phyloP scores from a whole-genome alignment of 2,113 vertebrate genomes.

The Solenodon paradoxus region DNA sequence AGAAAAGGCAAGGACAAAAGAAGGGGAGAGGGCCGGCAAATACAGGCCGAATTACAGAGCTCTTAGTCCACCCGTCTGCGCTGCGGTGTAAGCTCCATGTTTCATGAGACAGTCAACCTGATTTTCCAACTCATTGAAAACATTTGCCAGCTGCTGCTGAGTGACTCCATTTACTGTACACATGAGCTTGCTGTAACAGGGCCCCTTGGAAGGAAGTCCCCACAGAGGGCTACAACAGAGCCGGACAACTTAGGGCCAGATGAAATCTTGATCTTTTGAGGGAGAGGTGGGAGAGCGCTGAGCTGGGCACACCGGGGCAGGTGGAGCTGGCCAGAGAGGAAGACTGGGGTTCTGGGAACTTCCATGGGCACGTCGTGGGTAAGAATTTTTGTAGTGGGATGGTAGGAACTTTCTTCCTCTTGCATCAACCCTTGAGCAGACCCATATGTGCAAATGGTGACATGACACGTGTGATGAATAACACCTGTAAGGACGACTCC shows the following conservation, averaged over 20 bases:
- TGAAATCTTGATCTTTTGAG: not conserved
- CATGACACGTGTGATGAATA: accelerated
- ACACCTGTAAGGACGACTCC: not conserved
- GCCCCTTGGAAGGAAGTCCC: not conserved
- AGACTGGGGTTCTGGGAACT: not conserved
- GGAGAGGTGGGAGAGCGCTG: not conserved
- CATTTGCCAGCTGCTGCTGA: not conserved
- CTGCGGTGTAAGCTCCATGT: not conserved
- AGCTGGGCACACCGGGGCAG: not conserved
- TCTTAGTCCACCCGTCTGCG: not conserved
- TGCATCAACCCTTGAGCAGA: not conserved
- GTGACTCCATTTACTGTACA: not conserved
- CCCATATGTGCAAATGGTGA: not conserved
- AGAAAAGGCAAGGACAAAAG: too few relatives aligned
- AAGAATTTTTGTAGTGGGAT: not conserved
- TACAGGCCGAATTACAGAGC: not conserved
- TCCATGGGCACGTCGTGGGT: not conserved
- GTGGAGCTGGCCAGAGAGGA: not conserved
- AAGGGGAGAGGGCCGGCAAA: too few relatives aligned
- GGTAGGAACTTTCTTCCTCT: not conserved
- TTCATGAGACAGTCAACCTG: slow-evolving; percentile 39
- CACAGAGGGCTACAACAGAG: not conserved
- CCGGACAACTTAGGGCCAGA: too few relatives aligned
- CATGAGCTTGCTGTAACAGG: not conserved
- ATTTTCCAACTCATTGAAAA: slow-evolving; percentile 59